These are phyloP conservation scores for Rhopalosiphum maidis DNA, from an alignment of 1,140 invertebrate genomes.

Conservation along the genomic window DNA sequence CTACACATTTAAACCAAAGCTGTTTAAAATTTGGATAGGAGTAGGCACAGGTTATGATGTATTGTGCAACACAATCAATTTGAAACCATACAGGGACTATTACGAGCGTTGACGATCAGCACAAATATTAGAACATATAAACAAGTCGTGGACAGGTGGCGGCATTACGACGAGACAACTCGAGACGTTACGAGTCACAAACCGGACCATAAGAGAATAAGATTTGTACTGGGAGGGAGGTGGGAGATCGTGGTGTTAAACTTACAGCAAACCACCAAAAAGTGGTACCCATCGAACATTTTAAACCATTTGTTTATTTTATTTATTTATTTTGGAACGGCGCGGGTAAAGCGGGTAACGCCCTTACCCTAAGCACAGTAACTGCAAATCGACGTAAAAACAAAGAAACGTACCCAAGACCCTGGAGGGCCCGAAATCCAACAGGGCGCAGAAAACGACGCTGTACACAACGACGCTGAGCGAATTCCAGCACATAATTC, in stretches of 20 bases:
- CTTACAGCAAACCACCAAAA: not conserved
- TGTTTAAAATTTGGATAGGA: not conserved
- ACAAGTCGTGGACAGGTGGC: not conserved
- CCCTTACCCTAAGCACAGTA: slow-evolving; percentile 32
- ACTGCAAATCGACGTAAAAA: not conserved
- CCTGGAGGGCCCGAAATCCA: slow-evolving; percentile 22
- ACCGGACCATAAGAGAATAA: not conserved
- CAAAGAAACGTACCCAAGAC: slow-evolving; percentile 37
- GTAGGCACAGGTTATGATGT: not conserved
- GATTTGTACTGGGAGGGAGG: not conserved
- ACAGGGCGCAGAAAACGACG: slow-evolving; percentile 36
- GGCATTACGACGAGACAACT: not conserved
- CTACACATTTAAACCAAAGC: not conserved
- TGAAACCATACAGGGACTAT: not conserved
- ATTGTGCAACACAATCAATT: not conserved
- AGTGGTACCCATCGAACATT: not conserved
- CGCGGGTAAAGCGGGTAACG: slow-evolving; percentile 7
- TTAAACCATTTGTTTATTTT: not conserved
- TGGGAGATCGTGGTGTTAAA: not conserved
- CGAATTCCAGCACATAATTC: slow-evolving; percentile 50
- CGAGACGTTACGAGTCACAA: not conserved
- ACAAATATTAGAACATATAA: not conserved
- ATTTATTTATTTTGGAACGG: not conserved
- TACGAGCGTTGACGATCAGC: not conserved
- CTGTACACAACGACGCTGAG: slow-evolving; percentile 39